Percentiles rank a stretch among this genome's conserved stretches.
These are phyloP conservation scores for Anoura caudifer DNA, from an alignment of 2,113 vertebrate species.

Conservation along the genomic window DNA sequence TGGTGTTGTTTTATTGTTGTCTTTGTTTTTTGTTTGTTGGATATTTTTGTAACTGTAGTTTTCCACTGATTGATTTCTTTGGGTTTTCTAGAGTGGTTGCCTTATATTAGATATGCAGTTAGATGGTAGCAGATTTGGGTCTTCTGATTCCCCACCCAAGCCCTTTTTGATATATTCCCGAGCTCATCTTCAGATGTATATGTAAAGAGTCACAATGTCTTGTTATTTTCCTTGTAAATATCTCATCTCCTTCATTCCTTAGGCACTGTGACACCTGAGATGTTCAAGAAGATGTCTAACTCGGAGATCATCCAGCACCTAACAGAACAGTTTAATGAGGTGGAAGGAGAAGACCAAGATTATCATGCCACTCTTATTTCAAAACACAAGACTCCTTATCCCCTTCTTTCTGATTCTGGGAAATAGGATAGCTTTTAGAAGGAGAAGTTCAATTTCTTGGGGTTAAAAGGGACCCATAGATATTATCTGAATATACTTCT, in stretches of 20 bases:
- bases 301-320: slow-evolving; percentile 88
- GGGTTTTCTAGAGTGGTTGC: not conserved
- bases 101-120: not conserved
- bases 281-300: slow-evolving; percentile 87
- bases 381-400: not conserved
- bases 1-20: not conserved
- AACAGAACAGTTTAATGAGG: slow-evolving; percentile 91
- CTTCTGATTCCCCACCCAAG: not conserved
- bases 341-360: slow-evolving; percentile 60
- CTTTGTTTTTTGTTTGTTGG: not conserved
- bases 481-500: not conserved
- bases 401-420: not conserved
- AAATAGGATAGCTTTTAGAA: slow-evolving; percentile 43
- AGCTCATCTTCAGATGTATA: not conserved
- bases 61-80: slow-evolving; percentile 5
- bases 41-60: not conserved
- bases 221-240: slow-evolving; percentile 28
- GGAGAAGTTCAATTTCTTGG: not conserved
- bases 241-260: not conserved
- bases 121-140: not conserved
- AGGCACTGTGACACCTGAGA: slow-evolving; percentile 86
- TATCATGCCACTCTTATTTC: not conserved
- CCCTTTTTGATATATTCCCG: not conserved
- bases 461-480: not conserved
- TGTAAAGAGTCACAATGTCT: not conserved